Base-by-base conservation (phyloP, 2,113 vertebrate genomes). In the Dasypus novemcinctus region DNA sequence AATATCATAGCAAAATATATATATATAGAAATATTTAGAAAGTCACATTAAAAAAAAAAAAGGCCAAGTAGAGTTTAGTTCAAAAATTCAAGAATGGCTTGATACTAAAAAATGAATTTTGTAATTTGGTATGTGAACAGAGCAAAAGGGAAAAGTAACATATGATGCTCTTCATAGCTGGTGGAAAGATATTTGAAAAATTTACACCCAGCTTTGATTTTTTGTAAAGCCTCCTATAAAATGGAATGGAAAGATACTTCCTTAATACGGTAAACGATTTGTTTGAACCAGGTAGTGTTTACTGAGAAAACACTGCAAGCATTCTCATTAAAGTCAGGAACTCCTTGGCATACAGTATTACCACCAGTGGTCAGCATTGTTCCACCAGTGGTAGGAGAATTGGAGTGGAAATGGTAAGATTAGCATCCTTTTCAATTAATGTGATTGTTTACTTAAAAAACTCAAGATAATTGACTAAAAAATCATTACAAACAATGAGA, bases 101-200 rank as follows among this genome's bases (percentile, higher is more conserved):
- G n/a, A 52, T 90, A 79, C 63, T 87, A 43, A 54, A 69, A 96
- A 64, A 18, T 54, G 20, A 72, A 54, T 89, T 89, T 87, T 90
- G 29, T 38, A 91, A 78, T 54, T 95, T 54, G 33, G 29, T 63
- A 43, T 59, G 72, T 74, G 36, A 89, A 43, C 38, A 78, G 18
- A 59, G 72, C 68, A 82, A 89, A 92, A 71, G 21, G 52, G 52
- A 74, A 85, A 88, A 85, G 21, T 49, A 52, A 72, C 21, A 81
- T 8, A 75, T 11, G 29, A 54, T 46, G 15, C 64, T 36, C 74
- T 33, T 92, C 25, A 66, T 7, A 61, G 80, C n/a, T 46, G 69
- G 85, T 90, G 23, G 78, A 93, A 43, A 78, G 71, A 87, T 29
- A 59, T 59, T 29, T 84, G 74, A 95, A 91, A 93, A 82, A n/a